Evolutionary conservation across 2,888 invertebrate genomes (phyloP).

Genomic region (Tetheella fluctuosa): DNA sequence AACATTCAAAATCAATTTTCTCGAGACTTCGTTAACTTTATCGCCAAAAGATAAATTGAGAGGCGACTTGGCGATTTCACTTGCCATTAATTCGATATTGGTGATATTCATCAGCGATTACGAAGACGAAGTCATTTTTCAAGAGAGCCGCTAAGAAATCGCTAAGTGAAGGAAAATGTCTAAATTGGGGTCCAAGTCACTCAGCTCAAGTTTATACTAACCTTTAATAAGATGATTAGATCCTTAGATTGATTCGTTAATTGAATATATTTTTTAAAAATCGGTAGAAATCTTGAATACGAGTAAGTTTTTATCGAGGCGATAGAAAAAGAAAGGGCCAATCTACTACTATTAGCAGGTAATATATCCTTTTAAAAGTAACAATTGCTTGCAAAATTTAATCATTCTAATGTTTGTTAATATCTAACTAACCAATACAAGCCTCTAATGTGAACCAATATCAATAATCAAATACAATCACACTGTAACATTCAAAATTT

Average conservation of each 20-base stretch:
- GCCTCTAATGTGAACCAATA: background rate
- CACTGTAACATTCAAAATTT: background rate
- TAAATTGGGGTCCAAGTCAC: conserved; percentile 2
- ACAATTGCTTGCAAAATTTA: too few species aligned
- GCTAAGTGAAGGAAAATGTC: conserved; percentile 7
- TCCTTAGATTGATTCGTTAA: background rate
- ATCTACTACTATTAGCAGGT: too few species aligned
- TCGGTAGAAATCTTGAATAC: background rate
- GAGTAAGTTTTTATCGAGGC: background rate
- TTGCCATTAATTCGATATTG: conserved; percentile 57
- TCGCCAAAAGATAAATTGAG: conserved; percentile 58
- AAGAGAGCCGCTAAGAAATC: conserved; percentile 4
- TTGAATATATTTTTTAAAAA: background rate
- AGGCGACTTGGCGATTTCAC: conserved; percentile 48
- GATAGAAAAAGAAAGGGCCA: too few species aligned
- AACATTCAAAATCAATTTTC: conserved; percentile 63
- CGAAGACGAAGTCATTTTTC: conserved; percentile 41
- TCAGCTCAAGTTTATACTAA: background rate
- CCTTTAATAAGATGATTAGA: background rate
- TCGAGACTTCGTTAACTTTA: conserved; percentile 63
- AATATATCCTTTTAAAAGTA: too few species aligned
- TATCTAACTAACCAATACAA: background rate
- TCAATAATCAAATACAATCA: background rate
- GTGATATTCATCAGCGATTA: conserved; percentile 54
- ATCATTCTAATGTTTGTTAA: too few species aligned